These are phyloP conservation scores for Telenomus remus DNA, from an alignment of 1,140 invertebrate genomes.

Conservation along the genomic window DNA sequence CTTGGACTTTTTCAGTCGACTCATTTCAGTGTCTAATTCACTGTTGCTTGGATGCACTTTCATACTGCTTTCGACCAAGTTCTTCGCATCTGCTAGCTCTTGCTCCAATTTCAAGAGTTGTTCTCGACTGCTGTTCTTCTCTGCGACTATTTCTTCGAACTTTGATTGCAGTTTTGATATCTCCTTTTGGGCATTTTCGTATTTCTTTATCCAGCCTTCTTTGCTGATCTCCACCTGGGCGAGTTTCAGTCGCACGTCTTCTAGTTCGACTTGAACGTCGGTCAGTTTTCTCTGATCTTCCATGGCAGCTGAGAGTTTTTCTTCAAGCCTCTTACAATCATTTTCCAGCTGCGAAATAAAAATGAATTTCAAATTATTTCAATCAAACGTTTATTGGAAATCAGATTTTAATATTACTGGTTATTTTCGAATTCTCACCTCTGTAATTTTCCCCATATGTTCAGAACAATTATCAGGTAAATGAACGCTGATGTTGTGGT, in stretches of 20 bases:
- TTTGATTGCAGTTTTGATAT: conserved; percentile 59
- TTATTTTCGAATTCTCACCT: conserved; percentile 48
- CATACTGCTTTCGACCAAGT: conserved; percentile 54
- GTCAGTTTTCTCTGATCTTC: conserved; percentile 64
- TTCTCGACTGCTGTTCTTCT: conserved; percentile 59
- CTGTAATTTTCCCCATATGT: conserved; percentile 69
- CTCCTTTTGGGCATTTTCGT: conserved; percentile 61
- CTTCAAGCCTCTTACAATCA: conserved; percentile 66
- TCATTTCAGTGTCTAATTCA: conserved; percentile 62
- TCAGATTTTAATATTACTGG: too few species aligned
- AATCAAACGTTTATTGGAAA: too few species aligned
- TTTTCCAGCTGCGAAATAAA: conserved; percentile 61
- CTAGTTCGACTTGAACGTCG: conserved; percentile 63
- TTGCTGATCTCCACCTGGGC: conserved; percentile 68
- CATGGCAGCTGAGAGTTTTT: conserved; percentile 63
- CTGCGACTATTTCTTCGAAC: conserved; percentile 59
- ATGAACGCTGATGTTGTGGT: conserved; percentile 66
- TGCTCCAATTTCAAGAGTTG: conserved; percentile 62
- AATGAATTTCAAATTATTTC: not conserved
- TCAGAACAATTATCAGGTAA: conserved; percentile 69
- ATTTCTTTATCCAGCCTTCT: conserved; percentile 67
- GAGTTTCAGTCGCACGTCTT: conserved; percentile 66
- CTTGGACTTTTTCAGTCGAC: conserved; percentile 60
- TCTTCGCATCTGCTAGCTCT: conserved; percentile 61
- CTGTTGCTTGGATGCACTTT: conserved; percentile 44